Evolutionary conservation across 2,888 invertebrate species (phyloP).

Genomic region (Lysandra bellargus): DNA sequence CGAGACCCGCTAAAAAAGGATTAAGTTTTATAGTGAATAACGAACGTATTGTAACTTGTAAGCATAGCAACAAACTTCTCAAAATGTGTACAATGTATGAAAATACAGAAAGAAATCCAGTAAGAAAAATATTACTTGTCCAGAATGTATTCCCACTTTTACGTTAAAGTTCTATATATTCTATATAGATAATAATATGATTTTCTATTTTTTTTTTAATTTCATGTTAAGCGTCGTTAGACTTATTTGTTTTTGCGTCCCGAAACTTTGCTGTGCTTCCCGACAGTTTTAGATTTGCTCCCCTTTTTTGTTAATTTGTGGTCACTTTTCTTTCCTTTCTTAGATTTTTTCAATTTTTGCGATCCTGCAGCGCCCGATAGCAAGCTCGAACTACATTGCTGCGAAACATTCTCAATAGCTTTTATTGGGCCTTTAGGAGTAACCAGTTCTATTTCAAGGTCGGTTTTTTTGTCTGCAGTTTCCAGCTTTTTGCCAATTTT

Average conservation of each 20-base stretch:
- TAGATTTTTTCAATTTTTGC: conserved; percentile 39
- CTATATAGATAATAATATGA: too few species aligned
- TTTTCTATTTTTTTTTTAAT: too few species aligned
- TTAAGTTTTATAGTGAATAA: neutral
- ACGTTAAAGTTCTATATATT: too few species aligned
- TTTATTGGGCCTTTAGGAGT: conserved; percentile 63
- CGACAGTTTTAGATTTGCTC: conserved; percentile 43
- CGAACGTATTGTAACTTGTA: too few species aligned
- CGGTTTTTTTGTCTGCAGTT: conserved; percentile 71
- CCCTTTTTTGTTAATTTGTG: conserved; percentile 45
- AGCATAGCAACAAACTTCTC: too few species aligned
- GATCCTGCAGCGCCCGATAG: conserved; percentile 26
- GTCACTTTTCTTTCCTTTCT: conserved; percentile 45
- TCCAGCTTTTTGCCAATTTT: conserved; percentile 75
- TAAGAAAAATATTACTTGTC: too few species aligned
- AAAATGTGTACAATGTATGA: too few species aligned
- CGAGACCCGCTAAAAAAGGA: conserved; percentile 89
- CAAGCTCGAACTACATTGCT: conserved; percentile 54
- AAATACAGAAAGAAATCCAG: too few species aligned
- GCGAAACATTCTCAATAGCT: conserved; percentile 48
- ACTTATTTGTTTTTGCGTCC: conserved; percentile 35
- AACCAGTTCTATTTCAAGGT: conserved; percentile 71
- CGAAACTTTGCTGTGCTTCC: conserved; percentile 38
- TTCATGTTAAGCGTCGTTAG: neutral
- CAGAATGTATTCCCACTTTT: too few species aligned